Evolutionary conservation across 1,140 invertebrate species (phyloP), one percentile per base, ranked within the genome.

Genomic region (Ostrea denselamellosa): DNA sequence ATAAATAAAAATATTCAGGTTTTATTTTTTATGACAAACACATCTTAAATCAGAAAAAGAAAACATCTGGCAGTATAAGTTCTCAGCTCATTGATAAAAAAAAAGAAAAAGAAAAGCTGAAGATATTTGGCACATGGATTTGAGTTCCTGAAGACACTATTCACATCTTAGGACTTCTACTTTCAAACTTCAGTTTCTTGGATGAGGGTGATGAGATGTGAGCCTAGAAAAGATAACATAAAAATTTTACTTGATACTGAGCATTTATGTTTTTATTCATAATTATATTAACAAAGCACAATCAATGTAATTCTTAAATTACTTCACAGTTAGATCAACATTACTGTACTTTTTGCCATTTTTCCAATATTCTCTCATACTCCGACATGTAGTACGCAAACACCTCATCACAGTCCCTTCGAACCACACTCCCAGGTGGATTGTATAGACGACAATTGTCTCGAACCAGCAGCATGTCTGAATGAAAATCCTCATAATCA

Each of bases 391-490:
- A 95, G 84, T 91, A 95, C 3, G 82, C 88, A 88, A 95, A 95
- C 2, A 95, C 94, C 56, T 94, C 92, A 83, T 94, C 92, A 90
- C 94, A 95, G 88, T 95, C 94, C n/a, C 90, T 86, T 4, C 93
- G 90, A 0, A 94, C 94, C n/a, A 91, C 88, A 77, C 92, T 93
- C 19, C 91, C 91, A n/a, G 92, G 90, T 0, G 93, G 93, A 85
- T 95, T 95, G 89, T 95, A 95, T n/a, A 92, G 82, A 68, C 92
- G 90, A 90, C 94, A 95, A 88, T 95, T 95, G 58, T 92, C 91
- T 34, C 92, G 89, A 12, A 95, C 92, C 17, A 95, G 92, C 71
- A 93, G 86, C 94, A 95, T 95, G 89, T 95, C 94, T 0, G 86
- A 71, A 87, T 95, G 93, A 77, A 95, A 95, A 34, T 94, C 94